Base-by-base conservation (phyloP, 2,113 vertebrate species). In the Rhinoptilus africanus region DNA sequence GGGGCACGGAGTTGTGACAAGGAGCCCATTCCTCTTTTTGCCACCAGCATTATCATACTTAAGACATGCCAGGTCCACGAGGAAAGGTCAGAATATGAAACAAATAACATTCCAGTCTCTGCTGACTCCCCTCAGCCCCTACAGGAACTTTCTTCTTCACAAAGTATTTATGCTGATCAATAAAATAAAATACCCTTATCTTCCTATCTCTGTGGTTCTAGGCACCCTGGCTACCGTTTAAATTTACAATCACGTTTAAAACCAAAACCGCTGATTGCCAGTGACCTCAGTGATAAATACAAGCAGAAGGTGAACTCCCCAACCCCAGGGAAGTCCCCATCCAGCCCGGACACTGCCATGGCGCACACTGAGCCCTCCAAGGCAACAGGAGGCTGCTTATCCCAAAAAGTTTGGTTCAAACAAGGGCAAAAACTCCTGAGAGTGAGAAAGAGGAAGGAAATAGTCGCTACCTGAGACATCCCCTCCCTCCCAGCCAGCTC, bases 391-490 rank as follows among this genome's bases (percentile, higher is more conserved):
- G 5, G 39, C 12, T 72, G 43, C 6, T 91, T 2, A 22, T 37
- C 57, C 72, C 57, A 18, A 7, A 8, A 56, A 76, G 11, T 43
- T 32, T 10, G 56, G 32, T 5, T 27, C 19, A 47, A 63, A 47
- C 14, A 34, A 6, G 39, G 35, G 18, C 5, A 35, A 66, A 53
- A 19, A 0, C 0, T 6, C 10, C 24, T 0, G 6, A 41, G 63
- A 14, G 0, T 2, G 63, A 60, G 53, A 2, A 1, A 28, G 53
- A 14, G 17, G 54, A 62, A 81, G 53, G 45, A 30, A 66, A 50
- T 0, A 1, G n/a, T 8, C 7, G 0, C 9, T 14, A 8, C 6
- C 35, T 14, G 47, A 56, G 74, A 15, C 69, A 68, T 23, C 4
- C 39, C 24, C 54, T 2, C 4, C 9, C 45, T 1, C 8, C 3